Base-by-base conservation (phyloP, 2,888 invertebrate genomes). In the Meiosimyza platycephala region DNA sequence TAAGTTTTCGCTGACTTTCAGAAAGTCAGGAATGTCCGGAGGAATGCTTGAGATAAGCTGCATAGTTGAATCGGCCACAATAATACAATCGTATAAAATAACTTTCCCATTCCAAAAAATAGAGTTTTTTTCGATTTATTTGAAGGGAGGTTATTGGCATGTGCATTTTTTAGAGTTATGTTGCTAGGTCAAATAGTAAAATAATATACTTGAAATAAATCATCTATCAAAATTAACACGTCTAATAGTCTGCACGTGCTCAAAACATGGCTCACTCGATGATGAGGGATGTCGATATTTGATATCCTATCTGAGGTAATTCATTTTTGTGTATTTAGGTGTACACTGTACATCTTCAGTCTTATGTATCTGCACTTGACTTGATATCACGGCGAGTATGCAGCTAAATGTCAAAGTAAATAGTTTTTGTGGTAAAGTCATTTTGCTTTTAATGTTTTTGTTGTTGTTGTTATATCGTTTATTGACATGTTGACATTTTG, bases 401-500 rank as follows among this genome's bases (percentile, higher is more conserved):
- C 50, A 71, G 55, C 67, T 16, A 63, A 51, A 60, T 68, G 68
- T 76, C 55, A 75, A 76, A 81, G 78, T 79, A 82, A 81, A 83
- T 80, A 80, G 76, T 74, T 74, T 66, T 54, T 52, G 74, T 76
- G 78, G 74, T 78, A 77, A 72, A 78, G 78, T 71, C 79, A 77
- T 79, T 81, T 80, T 77, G 79, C 81, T 78, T 82, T 82, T 82
- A 82, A 78, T 80, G 81, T 78, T 79, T 79, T 81, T 81, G 82
- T 80, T 59, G 59, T 59, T 59, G n/a, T 18, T n/a, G 16, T 16
- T 59, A 5, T 16, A 59, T 22, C 18, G 22, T 82, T 78, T 80
- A 78, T 78, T 82, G 85, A 83, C 83, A 85, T 85, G 84, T 84
- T 84, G 83, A 79, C 78, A 76, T 76, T 76, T 63, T 78, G 12